Conservation (phyloP, 2,888 invertebrate species). For the Euclidia mi region DNA sequence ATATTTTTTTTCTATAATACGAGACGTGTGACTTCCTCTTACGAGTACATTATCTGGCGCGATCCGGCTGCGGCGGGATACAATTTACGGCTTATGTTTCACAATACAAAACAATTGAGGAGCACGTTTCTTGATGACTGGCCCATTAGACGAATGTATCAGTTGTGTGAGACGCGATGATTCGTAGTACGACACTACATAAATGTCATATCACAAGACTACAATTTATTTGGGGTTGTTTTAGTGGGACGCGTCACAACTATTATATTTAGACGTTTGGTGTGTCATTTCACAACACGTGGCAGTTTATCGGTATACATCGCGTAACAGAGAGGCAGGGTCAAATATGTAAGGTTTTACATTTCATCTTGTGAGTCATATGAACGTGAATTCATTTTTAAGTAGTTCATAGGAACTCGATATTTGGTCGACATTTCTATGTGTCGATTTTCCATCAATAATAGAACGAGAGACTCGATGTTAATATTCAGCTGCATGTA, state of each 20-base stretch:
- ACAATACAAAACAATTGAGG: conserved; percentile 83
- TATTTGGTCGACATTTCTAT: too few species aligned
- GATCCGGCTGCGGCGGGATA: conserved; percentile 77
- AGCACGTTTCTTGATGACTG: conserved; percentile 70
- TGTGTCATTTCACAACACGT: too few species aligned
- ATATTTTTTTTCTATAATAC: too few species aligned
- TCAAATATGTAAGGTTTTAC: too few species aligned
- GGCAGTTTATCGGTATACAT: too few species aligned
- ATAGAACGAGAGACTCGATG: too few species aligned
- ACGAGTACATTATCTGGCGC: conserved; percentile 58
- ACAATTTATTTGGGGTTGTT: not conserved
- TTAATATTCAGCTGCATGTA: too few species aligned
- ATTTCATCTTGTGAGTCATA: too few species aligned
- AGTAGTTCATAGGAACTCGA: too few species aligned
- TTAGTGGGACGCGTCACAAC: not conserved
- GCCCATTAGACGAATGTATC: conserved; percentile 62
- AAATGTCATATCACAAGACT: conserved; percentile 11
- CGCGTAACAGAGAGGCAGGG: too few species aligned
- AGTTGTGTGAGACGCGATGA: conserved; percentile 33
- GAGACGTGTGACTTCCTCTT: conserved; percentile 12
- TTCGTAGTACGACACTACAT: conserved; percentile 13
- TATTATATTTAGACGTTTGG: not conserved
- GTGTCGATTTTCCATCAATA: too few species aligned
- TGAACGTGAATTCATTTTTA: too few species aligned
- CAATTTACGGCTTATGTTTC: conserved; percentile 78